Evolutionary conservation across 1,140 invertebrate species (phyloP).

Genomic region (Protaetia brevitarsis): DNA sequence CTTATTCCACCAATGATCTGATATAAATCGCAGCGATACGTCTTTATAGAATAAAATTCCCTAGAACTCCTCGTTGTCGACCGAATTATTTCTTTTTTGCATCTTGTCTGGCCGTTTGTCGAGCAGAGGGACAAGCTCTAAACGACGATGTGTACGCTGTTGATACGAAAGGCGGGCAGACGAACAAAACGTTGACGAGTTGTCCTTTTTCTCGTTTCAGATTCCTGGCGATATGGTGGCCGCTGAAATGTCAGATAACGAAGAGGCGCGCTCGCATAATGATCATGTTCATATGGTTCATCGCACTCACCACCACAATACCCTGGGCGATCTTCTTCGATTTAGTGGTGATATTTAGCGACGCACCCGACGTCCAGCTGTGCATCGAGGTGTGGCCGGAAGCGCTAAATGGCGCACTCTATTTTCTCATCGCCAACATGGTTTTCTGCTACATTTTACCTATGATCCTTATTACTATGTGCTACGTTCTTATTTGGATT

Average conservation of each 20-base stretch:
- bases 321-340: constrained; percentile 91
- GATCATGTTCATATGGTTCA: constrained; percentile 88
- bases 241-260: constrained; percentile 86
- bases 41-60: no score
- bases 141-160: no score
- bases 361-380: constrained; percentile 66
- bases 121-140: no score
- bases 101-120: no score
- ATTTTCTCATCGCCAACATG: constrained; percentile 87
- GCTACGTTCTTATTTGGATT: constrained; percentile 91
- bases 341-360: constrained; percentile 69
- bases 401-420: constrained; percentile 72
- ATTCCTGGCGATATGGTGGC: constrained; percentile 94
- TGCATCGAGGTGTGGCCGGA: constrained; percentile 85
- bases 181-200: not conserved
- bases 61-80: no score
- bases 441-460: constrained; percentile 91
- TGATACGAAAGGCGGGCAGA: no score
- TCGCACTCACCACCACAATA: constrained; percentile 77
- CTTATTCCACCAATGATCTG: no score
- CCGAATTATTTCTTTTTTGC: no score
- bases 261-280: constrained; percentile 78
- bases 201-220: constrained; percentile 58
- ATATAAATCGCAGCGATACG: no score
- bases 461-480: constrained; percentile 85